Evolutionary conservation across 2,113 vertebrate species (phyloP).

Genomic region (Kryptolebias marmoratus): DNA sequence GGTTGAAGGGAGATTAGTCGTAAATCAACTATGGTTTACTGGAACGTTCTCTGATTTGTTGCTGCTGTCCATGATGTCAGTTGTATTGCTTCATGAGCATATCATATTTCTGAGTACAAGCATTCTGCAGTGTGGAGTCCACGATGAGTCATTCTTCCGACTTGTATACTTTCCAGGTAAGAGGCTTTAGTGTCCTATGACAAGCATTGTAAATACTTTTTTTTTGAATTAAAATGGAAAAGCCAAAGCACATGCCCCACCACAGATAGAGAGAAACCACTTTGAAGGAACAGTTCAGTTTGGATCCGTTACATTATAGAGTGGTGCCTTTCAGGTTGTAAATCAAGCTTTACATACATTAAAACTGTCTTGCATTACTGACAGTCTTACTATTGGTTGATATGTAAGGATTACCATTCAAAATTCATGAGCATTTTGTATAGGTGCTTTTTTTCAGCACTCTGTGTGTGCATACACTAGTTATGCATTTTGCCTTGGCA

Average conservation of each 20-base stretch:
- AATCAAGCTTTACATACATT: conserved; percentile 33
- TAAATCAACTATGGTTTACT: conserved; percentile 50
- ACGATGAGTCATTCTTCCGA: conserved; percentile 18
- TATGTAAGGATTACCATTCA: conserved; percentile 46
- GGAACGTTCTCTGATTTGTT: conserved; percentile 27
- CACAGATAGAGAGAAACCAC: conserved; percentile 21
- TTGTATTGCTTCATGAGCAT: conserved; percentile 56
- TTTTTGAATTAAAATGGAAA: conserved; percentile 32
- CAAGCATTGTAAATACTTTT: background rate
- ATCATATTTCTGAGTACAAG: conserved; percentile 43
- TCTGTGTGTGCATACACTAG: conserved; percentile 14
- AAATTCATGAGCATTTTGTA: conserved; percentile 47
- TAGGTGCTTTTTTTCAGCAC: conserved; percentile 31
- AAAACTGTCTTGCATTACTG: conserved; percentile 26
- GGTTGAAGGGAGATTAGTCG: conserved; percentile 31
- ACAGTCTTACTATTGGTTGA: conserved; percentile 47
- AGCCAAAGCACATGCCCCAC: conserved; percentile 53
- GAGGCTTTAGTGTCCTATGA: conserved; percentile 26
- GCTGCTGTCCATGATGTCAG: conserved; percentile 29
- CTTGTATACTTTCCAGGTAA: conserved; percentile 32
- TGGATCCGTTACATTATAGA: conserved; percentile 12
- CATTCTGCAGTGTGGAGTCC: conserved; percentile 35
- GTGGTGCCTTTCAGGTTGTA: conserved; percentile 25
- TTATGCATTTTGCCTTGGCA: conserved; percentile 4
- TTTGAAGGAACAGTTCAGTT: conserved; percentile 22